Evolutionary conservation across 2,113 vertebrate genomes (phyloP).

Genomic region (Hassar affinis): DNA sequence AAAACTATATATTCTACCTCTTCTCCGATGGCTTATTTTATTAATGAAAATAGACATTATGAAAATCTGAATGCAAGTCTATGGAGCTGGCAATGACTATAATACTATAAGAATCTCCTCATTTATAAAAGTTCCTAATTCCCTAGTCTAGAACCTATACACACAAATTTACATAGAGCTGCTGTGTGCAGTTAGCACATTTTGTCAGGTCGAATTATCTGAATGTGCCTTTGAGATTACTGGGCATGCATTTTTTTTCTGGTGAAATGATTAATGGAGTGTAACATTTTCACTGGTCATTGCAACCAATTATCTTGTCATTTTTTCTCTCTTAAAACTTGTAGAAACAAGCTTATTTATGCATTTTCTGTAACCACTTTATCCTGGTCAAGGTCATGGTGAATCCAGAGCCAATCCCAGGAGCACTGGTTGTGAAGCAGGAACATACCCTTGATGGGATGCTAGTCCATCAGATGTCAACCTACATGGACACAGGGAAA

Average conservation of each 20-base stretch:
- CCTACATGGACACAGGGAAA: neutral
- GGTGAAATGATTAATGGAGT: neutral
- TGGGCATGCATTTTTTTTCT: neutral
- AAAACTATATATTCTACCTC: neutral
- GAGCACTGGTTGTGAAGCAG: no score
- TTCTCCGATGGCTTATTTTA: neutral
- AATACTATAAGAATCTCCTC: neutral
- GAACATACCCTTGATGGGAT: neutral
- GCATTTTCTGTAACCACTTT: neutral
- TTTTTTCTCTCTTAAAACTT: neutral
- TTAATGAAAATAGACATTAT: neutral
- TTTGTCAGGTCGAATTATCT: neutral
- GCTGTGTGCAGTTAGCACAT: neutral
- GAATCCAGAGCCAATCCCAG: no score
- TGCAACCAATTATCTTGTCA: no score
- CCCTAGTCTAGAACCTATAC: neutral
- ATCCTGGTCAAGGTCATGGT: no score
- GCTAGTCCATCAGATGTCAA: neutral
- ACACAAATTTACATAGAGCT: neutral
- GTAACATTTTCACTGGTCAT: no score
- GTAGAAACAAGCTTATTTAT: neutral
- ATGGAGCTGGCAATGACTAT: neutral
- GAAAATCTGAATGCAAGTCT: neutral
- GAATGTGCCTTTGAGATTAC: neutral
- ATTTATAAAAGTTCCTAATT: neutral